A percentile compares a stretch with the other conserved stretches of the same genome.
phyloP scores from a whole-genome alignment of 35 echinoderm and acorn worm species.

The Patiria miniata region DNA sequence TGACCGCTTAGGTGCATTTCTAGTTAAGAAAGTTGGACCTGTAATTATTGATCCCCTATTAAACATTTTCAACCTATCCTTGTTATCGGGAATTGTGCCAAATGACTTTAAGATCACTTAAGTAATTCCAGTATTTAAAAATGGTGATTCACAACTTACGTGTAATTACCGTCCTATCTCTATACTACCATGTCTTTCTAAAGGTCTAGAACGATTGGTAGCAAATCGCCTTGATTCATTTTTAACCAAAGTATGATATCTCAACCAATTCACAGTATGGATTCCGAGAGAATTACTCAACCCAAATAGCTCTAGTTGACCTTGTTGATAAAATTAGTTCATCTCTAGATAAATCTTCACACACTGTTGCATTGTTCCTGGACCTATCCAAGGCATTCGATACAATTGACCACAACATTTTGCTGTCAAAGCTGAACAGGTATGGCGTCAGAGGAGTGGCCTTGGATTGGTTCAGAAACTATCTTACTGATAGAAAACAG shows the following conservation, averaged over 20 bases:
- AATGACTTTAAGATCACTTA: no score
- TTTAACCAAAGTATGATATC: constrained; percentile 7
- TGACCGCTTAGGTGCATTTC: constrained; percentile 32
- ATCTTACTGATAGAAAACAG: constrained; percentile 28
- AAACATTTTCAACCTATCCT: constrained; percentile 44
- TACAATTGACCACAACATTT: no score
- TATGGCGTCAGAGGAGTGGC: constrained; percentile 34
- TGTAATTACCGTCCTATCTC: no score
- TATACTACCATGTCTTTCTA: no score
- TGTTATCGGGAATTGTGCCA: no score
- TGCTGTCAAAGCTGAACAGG: not conserved
- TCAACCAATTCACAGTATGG: constrained; percentile 21
- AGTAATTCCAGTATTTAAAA: no score
- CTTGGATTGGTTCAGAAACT: no score
- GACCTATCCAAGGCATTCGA: constrained; percentile 32
- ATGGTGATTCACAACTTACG: no score
- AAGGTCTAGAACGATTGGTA: not conserved
- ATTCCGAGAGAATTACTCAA: not conserved
- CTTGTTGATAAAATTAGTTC: no score
- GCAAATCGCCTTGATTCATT: not conserved
- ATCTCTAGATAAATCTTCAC: constrained; percentile 18
- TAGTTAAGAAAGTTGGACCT: constrained; percentile 27
- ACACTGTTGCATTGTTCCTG: constrained; percentile 6
- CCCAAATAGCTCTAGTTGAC: no score
- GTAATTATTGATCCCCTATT: constrained; percentile 21